Conservation (phyloP, 2,797 vertebrate genomes). For the Falco berigora region DNA sequence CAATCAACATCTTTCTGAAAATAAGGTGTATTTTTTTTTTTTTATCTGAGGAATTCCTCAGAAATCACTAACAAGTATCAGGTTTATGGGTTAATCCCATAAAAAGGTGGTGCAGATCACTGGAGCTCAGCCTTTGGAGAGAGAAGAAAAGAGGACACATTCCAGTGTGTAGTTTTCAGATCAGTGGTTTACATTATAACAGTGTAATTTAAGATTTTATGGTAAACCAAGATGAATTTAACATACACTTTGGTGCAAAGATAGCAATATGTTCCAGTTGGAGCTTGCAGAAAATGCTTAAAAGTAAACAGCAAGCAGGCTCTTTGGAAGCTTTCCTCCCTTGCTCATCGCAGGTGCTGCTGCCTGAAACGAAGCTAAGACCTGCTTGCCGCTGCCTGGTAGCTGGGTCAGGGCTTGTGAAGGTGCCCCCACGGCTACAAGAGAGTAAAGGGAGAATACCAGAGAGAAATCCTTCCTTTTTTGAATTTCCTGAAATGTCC, state of each 20-base stretch:
- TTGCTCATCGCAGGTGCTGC: neutral
- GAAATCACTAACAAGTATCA: neutral
- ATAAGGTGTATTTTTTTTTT: neutral
- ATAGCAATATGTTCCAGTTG: neutral
- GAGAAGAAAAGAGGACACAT: neutral
- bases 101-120: neutral
- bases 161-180: neutral
- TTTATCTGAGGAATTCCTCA: neutral
- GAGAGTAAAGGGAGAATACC: neutral
- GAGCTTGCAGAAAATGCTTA: neutral
- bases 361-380: neutral
- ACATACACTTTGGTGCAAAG: neutral
- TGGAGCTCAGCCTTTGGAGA: neutral
- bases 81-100: neutral
- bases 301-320: neutral
- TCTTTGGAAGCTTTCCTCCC: neutral
- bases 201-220: neutral
- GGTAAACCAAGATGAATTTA: constrained; percentile 6
- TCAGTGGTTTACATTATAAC: neutral
- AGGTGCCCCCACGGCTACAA: neutral
- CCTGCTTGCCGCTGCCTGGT: neutral
- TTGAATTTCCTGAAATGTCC: neutral
- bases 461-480: neutral
- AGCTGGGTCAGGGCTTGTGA: neutral
- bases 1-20: neutral